These are phyloP conservation scores for Agrenia bidenticulata DNA, from an alignment of 2,888 invertebrate genomes.

Conservation along the genomic window DNA sequence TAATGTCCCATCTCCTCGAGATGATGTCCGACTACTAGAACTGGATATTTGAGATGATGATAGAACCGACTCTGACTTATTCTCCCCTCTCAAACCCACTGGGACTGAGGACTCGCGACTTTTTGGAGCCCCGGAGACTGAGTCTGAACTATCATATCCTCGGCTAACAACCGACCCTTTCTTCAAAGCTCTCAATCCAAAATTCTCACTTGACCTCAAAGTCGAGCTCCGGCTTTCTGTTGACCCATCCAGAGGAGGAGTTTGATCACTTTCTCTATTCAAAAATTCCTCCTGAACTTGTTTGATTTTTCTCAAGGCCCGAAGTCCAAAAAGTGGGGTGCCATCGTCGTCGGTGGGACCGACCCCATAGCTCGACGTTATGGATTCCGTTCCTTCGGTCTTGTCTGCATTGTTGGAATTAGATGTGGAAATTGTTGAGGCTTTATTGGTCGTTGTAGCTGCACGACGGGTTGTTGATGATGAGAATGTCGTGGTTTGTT, in stretches of 20 bases:
- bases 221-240: background rate
- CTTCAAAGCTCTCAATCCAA: conserved; percentile 46
- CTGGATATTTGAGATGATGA: conserved; percentile 18
- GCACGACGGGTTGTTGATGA: background rate
- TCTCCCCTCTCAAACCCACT: background rate
- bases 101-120: conserved; percentile 14
- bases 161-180: conserved; percentile 27
- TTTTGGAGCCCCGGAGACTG: conserved; percentile 1
- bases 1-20: background rate
- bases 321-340: conserved; percentile 74
- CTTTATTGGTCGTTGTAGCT: background rate
- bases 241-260: background rate
- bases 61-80: background rate
- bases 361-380: conserved; percentile 79
- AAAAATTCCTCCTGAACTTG: conserved; percentile 46
- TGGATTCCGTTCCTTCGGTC: conserved; percentile 54
- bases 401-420: background rate
- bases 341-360: conserved; percentile 81
- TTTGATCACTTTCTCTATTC: conserved; percentile 12
- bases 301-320: conserved; percentile 62
- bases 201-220: conserved; percentile 47
- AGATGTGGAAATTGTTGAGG: background rate
- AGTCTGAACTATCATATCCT: conserved; percentile 3
- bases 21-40: conserved; percentile 8
- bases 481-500: conserved; percentile 1